Conservation (phyloP, 1,140 invertebrate species). For the Lordiphosa collinella region DNA sequence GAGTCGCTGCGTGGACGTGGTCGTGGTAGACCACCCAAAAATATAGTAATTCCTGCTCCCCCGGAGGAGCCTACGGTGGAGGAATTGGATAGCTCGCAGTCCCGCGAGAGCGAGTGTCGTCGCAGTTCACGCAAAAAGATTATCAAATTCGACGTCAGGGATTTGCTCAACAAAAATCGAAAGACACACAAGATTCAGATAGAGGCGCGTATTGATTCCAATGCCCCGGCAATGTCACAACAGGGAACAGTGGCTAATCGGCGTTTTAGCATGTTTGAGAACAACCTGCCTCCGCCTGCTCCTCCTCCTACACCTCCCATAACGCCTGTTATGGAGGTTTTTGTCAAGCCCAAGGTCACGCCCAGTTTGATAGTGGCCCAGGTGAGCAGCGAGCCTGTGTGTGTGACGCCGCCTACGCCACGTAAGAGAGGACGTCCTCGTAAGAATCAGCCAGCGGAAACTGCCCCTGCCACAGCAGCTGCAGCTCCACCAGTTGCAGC, state of each 20-base stretch:
- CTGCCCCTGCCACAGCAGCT: background rate
- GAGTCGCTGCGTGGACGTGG: constrained; percentile 30
- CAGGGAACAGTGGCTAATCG: too few relatives aligned
- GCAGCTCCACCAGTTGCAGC: background rate
- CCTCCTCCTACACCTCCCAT: constrained; percentile 9
- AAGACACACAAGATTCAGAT: constrained; percentile 65
- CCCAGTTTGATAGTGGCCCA: constrained; percentile 57
- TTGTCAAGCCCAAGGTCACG: constrained; percentile 42
- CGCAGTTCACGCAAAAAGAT: constrained; percentile 69
- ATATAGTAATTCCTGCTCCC: background rate
- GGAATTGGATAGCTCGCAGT: background rate
- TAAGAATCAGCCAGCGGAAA: constrained; percentile 7
- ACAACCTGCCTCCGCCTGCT: constrained; percentile 1
- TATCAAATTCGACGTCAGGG: constrained; percentile 71
- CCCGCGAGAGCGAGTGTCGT: constrained; percentile 37
- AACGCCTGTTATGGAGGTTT: constrained; percentile 34
- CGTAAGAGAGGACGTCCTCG: constrained; percentile 33
- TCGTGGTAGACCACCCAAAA: constrained; percentile 25
- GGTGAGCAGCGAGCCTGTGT: constrained; percentile 37
- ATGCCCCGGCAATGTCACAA: too few relatives aligned
- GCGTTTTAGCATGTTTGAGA: constrained; percentile 39
- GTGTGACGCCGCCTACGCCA: background rate
- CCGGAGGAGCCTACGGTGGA: background rate
- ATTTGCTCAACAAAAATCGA: constrained; percentile 66
- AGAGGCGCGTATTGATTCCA: constrained; percentile 69